Base-by-base conservation (phyloP, 2,113 vertebrate genomes). In the Eudyptes chrysolophus region DNA sequence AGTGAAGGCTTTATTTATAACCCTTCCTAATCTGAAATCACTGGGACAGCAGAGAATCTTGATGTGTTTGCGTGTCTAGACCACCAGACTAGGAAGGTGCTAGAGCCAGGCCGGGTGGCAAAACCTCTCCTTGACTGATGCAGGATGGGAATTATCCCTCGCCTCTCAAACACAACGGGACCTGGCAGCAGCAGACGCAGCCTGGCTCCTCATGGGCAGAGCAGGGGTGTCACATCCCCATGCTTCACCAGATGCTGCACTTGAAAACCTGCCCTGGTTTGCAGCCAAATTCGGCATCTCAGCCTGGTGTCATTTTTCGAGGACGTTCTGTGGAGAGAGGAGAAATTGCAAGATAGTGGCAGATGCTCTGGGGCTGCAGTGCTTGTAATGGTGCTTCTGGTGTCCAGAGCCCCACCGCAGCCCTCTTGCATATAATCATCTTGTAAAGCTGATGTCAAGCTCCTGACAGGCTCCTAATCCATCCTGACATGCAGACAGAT, bases 381-480 rank as follows among this genome's bases (percentile, higher is more conserved):
- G 58, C 30, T 62, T 20, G n/a, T 18, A 48, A 1, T 4, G 15
- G 27, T 42, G n/a, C 48, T 75, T 34, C 42, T 90, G 90, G 72
- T 75, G 82, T n/a, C n/a, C 87, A 34, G 46, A 64, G 69, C 42
- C 51, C 27, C 7, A 3, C n/a, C 0, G 1, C 83, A 87, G 71
- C 65, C 42, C 15, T 90, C 38, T 69, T 4, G 0, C 62, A 65
- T 8, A 6, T 30, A 44, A 74, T 88, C 7, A 0, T 62, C 86
- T n/a, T 68, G n/a, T 36, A 49, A 66, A 84, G 95, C 71, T 71
- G 46, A 34, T 81, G 72, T 71, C 2, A 3, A 11, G 66, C 64
- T 93, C 92, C 93, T 93, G 87, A 83, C 91, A 96, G 87, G 78
- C 84, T 89, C 66, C 81, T 91, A 57, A 95, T 94, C 92, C 5